Conservation (phyloP, 2,797 vertebrate genomes). For the Labeo calbasu region DNA sequence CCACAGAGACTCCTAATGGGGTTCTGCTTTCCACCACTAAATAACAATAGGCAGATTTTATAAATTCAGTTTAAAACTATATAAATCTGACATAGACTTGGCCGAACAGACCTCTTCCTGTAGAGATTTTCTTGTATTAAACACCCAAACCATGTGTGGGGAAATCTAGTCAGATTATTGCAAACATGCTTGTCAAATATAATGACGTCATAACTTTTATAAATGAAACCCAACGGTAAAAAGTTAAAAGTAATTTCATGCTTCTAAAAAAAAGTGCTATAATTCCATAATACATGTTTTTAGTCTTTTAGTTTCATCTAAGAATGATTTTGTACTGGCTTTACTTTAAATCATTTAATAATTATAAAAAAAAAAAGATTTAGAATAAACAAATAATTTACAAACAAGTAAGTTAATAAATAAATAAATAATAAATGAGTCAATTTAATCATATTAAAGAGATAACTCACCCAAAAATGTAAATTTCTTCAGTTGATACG, state of each 20-base stretch:
- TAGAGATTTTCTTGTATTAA: conserved; percentile 3
- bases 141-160: neutral
- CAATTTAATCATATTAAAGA: neutral
- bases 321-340: neutral
- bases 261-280: neutral
- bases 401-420: neutral
- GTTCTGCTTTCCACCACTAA: conserved; percentile 6
- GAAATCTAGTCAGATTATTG: neutral
- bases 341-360: neutral
- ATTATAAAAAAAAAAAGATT: neutral
- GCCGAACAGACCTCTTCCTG: neutral
- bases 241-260: neutral
- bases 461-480: too few species aligned
- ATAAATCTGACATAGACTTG: neutral
- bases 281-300: neutral
- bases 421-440: neutral
- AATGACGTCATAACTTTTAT: conserved; percentile 17
- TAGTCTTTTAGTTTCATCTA: neutral
- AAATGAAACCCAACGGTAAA: conserved; percentile 7
- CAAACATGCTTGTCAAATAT: conserved; percentile 9
- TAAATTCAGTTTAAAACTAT: neutral
- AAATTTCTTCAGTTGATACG: too few species aligned
- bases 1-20: neutral
- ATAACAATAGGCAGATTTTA: conserved; percentile 30
- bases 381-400: neutral